Percentiles rank a stretch among this genome's conserved stretches.
Evolutionary conservation across 2,113 vertebrate species (phyloP).

Genomic region (Dipodomys stephensi): DNA sequence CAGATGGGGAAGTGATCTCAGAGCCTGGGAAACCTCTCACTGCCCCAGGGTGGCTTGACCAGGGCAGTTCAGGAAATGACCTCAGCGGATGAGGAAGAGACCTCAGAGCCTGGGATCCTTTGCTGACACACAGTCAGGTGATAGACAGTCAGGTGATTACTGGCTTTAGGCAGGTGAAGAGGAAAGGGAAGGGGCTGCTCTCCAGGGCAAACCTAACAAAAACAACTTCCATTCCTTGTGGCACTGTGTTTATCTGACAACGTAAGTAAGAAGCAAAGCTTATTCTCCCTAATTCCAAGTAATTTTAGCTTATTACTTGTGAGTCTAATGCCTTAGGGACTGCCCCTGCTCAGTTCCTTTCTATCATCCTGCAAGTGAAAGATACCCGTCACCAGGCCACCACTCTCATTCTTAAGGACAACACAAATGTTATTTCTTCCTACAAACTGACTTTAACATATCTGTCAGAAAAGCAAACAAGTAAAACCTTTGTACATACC

Average conservation of each 20-base stretch:
- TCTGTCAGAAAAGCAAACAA: conserved; percentile 45
- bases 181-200: too few relatives aligned
- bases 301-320: background rate
- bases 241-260: background rate
- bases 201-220: too few relatives aligned
- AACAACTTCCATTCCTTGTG: background rate
- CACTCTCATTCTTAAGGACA: background rate
- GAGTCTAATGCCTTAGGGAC: background rate
- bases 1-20: too few relatives aligned
- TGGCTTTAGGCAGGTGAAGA: too few relatives aligned
- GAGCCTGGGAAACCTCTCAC: too few relatives aligned
- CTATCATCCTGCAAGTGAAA: background rate
- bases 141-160: too few relatives aligned
- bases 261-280: conserved; percentile 17
- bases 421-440: background rate
- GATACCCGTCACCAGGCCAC: background rate
- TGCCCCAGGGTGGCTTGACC: too few relatives aligned
- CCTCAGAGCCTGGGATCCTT: too few relatives aligned
- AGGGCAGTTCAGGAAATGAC: too few relatives aligned
- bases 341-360: background rate
- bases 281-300: background rate
- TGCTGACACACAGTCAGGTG: too few relatives aligned
- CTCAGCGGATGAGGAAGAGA: too few relatives aligned
- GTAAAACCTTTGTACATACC: conserved; percentile 87
- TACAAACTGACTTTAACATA: conserved; percentile 38